Evolutionary conservation across 2,797 vertebrate species (phyloP), one percentile per base, ranked within the genome.

Genomic region (Notoglanidium macrostoma): DNA sequence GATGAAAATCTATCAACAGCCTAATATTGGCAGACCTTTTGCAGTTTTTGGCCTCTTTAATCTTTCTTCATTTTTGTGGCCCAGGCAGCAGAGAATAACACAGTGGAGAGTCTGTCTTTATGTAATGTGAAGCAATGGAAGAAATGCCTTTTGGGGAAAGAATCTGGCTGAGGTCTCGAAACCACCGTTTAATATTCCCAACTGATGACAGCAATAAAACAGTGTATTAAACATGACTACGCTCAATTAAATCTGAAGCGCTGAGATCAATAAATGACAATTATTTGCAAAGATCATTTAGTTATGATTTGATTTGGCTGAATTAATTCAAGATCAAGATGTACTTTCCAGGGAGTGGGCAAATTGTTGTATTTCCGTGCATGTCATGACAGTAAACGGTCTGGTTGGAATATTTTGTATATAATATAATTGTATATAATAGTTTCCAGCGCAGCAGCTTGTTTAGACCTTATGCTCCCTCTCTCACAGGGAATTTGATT

Each of bases 281-380:
- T 84, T 87, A 87, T 76, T 40, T 87, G 51, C 63, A 84, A 72
- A 61, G 63, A 79, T 70, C 73, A 61, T 61, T 87, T 61, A 87
- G 14, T 54, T n/a, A 61, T 79, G 40, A 79, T 72, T 70, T 84
- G 21, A 79, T 72, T 72, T 59, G 40, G 51, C 21, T 35, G 63
- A 72, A 59, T 84, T 19, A 35, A 70, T 72, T 79, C n/a, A 79
- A 51, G 72, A 70, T 87, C 26, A 79, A 84, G 35, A 87, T 59
- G 51, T 51, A 77, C 72, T 46, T 61, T 49, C 59, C 51, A 70
- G 68, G 63, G n/a, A 70, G 35, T 0, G 0, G 0, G 70, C 79
- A 77, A 57, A 87, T 59, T 40, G 12, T 46, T 44, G 21, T 9
- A 44, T 84, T 78, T 35, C 65, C 7, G 12, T 83, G 86, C 59